Base-by-base conservation (phyloP, 2,113 vertebrate species). In the Sakesphorus luctuosus region DNA sequence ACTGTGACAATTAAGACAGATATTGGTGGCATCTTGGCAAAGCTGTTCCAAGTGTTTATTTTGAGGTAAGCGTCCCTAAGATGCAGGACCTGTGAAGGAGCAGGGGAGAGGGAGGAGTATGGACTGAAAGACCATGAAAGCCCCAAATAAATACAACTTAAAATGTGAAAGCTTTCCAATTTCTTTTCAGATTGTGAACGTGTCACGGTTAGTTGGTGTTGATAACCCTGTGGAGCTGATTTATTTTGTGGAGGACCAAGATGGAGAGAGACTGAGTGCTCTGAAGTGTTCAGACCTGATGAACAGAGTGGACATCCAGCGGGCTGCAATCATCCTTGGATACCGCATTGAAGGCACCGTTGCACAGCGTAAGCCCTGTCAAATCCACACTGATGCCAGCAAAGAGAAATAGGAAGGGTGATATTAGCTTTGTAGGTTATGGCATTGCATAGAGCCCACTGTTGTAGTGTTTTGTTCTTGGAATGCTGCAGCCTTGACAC, bases 271-370 rank as follows among this genome's bases (percentile, higher is more conserved):
- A 72, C 96, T 99, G 36, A 98, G 98, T 43, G 99, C 99, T 6
- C 87, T 96, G 81, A 97, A 98, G 87, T 98, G 98, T 35, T 98
- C 99, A 31, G 96, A 97, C 81, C 96, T 99, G 28, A 98, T 99
- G 72, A 99, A 99, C 97, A 98, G 97, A 87, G 97, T 99, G 19
- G 98, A 99, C 10, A 98, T 99, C 90, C 99, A 99, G 97, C 98
- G 98, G 75, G 99, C 99, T 1, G 99, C 99, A 28, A 99, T 99
- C 76, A 98, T 99, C 92, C 97, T 99, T n/a, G 99, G 99, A 17
- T 99, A 99, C 96, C 99, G 99, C 38, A 98, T 99, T 29, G 98
- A 99, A 85, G 99, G 99, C 6, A 87, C 98, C 31, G 97, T 99
- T 72, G 99, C 99, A 17, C 98, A 99, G 72, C 99, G 99, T 99